phyloP scores from a whole-genome alignment of 2,797 vertebrate genomes.

The Galagoides demidoff region DNA sequence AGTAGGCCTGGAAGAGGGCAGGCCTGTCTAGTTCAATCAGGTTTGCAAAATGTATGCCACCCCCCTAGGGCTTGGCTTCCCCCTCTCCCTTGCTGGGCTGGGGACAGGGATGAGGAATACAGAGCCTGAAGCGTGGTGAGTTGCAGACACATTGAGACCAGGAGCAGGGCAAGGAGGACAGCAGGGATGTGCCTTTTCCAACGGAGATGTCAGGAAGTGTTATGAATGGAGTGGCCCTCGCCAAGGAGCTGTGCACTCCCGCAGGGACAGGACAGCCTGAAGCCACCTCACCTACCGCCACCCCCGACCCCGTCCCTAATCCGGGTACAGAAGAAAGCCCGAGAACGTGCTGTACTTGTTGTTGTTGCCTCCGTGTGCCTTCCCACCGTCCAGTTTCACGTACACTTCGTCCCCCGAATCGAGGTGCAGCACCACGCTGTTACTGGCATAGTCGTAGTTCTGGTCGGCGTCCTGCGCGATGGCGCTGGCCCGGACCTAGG shows the following conservation, averaged over 20 bases:
- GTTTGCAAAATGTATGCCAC: not conserved
- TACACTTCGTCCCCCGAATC: slow-evolving; percentile 98
- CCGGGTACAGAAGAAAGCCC: slow-evolving; percentile 97
- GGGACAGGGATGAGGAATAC: not conserved
- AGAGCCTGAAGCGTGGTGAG: not conserved
- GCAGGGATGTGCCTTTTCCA: slow-evolving; percentile 80
- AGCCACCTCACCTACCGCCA: not conserved
- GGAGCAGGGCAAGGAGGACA: slow-evolving; percentile 13
- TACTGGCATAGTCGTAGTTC: slow-evolving; percentile 99
- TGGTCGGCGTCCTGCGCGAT: slow-evolving; percentile 98
- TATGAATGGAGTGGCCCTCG: slow-evolving; percentile 75
- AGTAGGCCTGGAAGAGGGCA: not conserved
- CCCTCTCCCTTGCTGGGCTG: not conserved
- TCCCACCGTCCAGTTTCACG: slow-evolving; percentile 97
- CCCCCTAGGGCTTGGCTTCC: not conserved
- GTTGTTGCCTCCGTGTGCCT: slow-evolving; percentile 99
- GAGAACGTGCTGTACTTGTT: slow-evolving; percentile 99
- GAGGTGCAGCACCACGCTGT: slow-evolving; percentile 97
- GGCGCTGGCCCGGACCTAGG: slow-evolving; percentile 96
- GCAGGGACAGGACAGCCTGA: not conserved
- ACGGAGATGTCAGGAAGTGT: slow-evolving; percentile 70
- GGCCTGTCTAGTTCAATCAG: slow-evolving; percentile 31
- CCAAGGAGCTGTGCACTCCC: slow-evolving; percentile 41
- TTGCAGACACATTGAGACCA: slow-evolving; percentile 39
- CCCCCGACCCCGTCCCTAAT: slow-evolving; percentile 85